Percentiles rank a stretch among this genome's conserved stretches.
These are phyloP conservation scores for Clarias pachynema DNA, from an alignment of 2,797 vertebrate species.

Conservation along the genomic window DNA sequence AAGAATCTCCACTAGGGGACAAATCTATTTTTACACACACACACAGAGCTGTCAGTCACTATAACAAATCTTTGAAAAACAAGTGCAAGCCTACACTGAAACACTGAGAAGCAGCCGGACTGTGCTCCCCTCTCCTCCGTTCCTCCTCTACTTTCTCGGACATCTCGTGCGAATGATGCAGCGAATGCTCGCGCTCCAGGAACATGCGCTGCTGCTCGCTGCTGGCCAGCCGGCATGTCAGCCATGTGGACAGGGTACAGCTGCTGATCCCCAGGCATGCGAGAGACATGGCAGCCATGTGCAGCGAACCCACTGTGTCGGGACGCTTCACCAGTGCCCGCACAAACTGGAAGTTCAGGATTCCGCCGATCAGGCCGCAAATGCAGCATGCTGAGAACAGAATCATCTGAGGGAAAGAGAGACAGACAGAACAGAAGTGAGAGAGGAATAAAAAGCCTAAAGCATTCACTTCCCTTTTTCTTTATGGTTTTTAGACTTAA, in stretches of 20 bases:
- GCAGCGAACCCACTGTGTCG: slow-evolving; percentile 83
- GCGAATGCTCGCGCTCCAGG: slow-evolving; percentile 93
- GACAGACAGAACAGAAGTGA: neutral
- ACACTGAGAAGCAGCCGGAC: slow-evolving; percentile 17
- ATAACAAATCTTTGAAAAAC: neutral
- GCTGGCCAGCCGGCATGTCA: slow-evolving; percentile 95
- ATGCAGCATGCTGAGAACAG: slow-evolving; percentile 98
- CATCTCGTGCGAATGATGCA: slow-evolving; percentile 99
- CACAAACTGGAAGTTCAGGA: slow-evolving; percentile 98
- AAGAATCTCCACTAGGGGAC: neutral
- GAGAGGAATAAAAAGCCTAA: neutral
- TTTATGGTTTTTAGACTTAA: neutral
- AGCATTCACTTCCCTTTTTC: neutral
- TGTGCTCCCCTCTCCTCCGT: neutral
- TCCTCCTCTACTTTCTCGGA: slow-evolving; percentile 87
- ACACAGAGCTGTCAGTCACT: neutral
- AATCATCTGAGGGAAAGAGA: slow-evolving; percentile 86
- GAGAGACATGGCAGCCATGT: slow-evolving; percentile 92
- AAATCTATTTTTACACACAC: slow-evolving; percentile 7
- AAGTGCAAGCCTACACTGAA: neutral
- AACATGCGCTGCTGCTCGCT: slow-evolving; percentile 99
- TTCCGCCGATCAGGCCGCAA: slow-evolving; percentile 95
- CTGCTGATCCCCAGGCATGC: slow-evolving; percentile 93
- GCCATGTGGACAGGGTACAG: slow-evolving; percentile 95
- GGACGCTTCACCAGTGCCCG: slow-evolving; percentile 88